Conservation (phyloP, 2,888 invertebrate species). For the Xestia c-nigrum region DNA sequence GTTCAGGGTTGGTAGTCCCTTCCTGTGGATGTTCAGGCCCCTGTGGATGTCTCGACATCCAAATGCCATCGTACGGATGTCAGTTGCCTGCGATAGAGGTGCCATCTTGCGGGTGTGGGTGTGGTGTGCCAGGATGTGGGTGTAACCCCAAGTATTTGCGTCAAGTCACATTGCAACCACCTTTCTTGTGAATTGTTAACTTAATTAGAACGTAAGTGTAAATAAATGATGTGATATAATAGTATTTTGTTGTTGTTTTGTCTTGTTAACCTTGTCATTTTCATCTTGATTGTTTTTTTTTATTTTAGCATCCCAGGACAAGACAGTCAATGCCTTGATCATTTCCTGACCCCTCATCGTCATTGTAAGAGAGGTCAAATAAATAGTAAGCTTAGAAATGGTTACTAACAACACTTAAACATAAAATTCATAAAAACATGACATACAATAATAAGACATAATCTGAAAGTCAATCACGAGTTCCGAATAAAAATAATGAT, state of each 20-base stretch:
- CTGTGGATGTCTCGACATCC: constrained; percentile 50
- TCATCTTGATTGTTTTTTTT: too few species aligned
- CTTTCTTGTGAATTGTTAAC: constrained; percentile 72
- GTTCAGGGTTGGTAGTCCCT: background rate
- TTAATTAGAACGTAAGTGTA: background rate
- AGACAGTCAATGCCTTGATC: background rate
- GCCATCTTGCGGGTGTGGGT: constrained; percentile 52
- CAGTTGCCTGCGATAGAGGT: constrained; percentile 50
- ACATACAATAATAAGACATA: background rate
- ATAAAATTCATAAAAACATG: background rate
- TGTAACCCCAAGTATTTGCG: constrained; percentile 70
- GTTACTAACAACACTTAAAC: background rate
- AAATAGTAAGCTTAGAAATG: background rate
- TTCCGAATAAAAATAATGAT: background rate
- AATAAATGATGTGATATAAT: constrained; percentile 32
- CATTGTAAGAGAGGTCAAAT: background rate
- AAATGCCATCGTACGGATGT: constrained; percentile 52
- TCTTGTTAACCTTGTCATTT: background rate
- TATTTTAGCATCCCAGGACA: background rate
- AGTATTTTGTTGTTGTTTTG: constrained; percentile 1
- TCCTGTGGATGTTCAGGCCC: constrained; percentile 52
- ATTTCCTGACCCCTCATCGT: background rate
- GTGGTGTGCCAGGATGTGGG: constrained; percentile 35
- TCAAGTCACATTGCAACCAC: constrained; percentile 79
- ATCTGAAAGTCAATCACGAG: background rate